Conservation (phyloP, 2,888 invertebrate genomes). For the Chironomus tentans region DNA sequence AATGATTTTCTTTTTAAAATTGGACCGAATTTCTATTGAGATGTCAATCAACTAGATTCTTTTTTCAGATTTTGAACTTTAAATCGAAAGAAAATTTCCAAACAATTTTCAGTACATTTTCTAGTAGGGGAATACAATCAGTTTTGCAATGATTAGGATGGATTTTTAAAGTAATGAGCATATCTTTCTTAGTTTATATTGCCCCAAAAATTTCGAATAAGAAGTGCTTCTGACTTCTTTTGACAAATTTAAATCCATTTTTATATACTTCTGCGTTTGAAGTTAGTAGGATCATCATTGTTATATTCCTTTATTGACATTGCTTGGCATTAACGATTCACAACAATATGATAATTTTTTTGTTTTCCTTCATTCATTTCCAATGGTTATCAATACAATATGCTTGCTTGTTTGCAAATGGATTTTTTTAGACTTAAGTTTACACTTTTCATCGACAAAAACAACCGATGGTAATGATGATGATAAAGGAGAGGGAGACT, state of each 20-base stretch:
- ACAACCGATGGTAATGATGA: constrained; percentile 4
- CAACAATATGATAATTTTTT: constrained; percentile 21
- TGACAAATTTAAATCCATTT: neutral
- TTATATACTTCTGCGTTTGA: neutral
- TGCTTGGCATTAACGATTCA: constrained; percentile 3
- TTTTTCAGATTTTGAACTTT: neutral
- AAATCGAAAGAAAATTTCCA: neutral
- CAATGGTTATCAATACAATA: neutral
- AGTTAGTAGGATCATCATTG: neutral
- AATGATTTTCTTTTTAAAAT: neutral
- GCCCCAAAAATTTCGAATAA: neutral
- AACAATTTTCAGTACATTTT: neutral
- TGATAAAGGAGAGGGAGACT: neutral
- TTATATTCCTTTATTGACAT: constrained; percentile 10
- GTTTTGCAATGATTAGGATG: too few relatives aligned
- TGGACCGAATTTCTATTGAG: neutral
- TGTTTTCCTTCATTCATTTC: constrained; percentile 3
- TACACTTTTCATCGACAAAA: constrained; percentile 11
- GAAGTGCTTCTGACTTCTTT: neutral
- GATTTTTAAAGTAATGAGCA: too few relatives aligned
- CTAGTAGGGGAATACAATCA: too few relatives aligned
- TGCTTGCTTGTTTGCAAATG: neutral
- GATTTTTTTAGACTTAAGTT: neutral
- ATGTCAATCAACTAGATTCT: neutral
- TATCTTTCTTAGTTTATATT: too few relatives aligned